Percentiles rank a stretch among this genome's conserved stretches.
phyloP scores from a whole-genome alignment of 2,888 invertebrate species.

The Pemphredon lugubris region DNA sequence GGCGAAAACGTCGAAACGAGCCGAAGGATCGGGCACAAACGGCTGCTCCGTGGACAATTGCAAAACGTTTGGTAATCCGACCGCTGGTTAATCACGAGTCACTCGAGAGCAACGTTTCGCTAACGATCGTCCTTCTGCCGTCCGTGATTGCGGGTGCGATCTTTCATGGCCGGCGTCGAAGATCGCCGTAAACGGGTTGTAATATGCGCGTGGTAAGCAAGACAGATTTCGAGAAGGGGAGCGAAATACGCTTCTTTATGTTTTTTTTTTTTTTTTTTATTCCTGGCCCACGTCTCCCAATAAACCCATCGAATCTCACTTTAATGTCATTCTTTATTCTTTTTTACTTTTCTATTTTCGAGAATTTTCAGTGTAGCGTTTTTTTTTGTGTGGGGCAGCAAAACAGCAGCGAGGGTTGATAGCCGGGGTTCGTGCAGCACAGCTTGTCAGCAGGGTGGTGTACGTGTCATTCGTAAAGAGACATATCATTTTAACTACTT shows the following conservation, averaged over 20 bases:
- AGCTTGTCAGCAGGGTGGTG: slow-evolving; percentile 82
- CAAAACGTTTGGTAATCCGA: slow-evolving; percentile 28
- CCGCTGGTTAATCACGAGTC: slow-evolving; percentile 26
- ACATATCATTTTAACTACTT: slow-evolving; percentile 70
- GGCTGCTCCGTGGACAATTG: slow-evolving; percentile 37
- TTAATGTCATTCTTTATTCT: slow-evolving; percentile 26
- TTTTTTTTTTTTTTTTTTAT: slow-evolving; percentile 35
- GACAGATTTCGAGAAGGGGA: slow-evolving; percentile 39
- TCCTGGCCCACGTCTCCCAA: slow-evolving; percentile 65
- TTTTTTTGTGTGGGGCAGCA: slow-evolving; percentile 79
- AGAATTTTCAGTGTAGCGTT: slow-evolving; percentile 75
- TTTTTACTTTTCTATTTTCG: slow-evolving; percentile 38
- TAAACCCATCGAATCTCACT: slow-evolving; percentile 49
- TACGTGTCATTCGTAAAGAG: slow-evolving; percentile 78
- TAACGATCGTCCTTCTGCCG: slow-evolving; percentile 20
- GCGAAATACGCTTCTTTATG: slow-evolving; percentile 15
- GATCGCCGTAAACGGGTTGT: slow-evolving; percentile 21
- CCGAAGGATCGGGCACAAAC: slow-evolving; percentile 8
- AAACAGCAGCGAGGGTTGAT: slow-evolving; percentile 80
- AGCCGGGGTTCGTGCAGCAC: slow-evolving; percentile 81
- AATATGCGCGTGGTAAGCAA: slow-evolving; percentile 22
- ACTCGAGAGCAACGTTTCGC: slow-evolving; percentile 40
- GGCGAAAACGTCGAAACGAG: background rate
- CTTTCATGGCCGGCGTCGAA: slow-evolving; percentile 2
- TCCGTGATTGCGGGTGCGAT: slow-evolving; percentile 15